Evolutionary conservation across 37 sponge, comb jelly and placozoan genomes (phyloP), one percentile per base, ranked within the genome.

Genomic region (Hormiphora californensis): DNA sequence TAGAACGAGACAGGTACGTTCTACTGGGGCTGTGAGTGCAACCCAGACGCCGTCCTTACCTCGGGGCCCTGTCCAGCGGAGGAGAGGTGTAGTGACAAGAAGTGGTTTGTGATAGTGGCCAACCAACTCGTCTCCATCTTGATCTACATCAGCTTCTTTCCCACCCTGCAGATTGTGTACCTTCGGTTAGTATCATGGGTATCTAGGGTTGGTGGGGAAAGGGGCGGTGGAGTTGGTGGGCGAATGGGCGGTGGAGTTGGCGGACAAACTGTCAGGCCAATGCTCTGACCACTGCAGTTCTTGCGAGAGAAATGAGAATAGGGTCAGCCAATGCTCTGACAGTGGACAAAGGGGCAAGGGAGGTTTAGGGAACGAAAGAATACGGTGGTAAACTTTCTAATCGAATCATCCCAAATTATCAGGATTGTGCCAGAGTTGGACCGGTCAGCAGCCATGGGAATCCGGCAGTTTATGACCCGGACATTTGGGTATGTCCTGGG

Each of bases 401-500:
- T n/a, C n/a, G n/a, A n/a, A n/a, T n/a, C n/a, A n/a, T n/a, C n/a
- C n/a, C n/a, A n/a, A n/a, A n/a, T n/a, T 57, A 7, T 3, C 67
- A 65, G 67, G 28, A 19, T 65, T 8, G 67, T 65, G 9, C 4
- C 33, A 4, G 67, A 65, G 37, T 36, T 65, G 1, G 67, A 65
- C 67, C 21, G 67, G 67, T 34, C 67, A 3, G 67, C 67, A 4
- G 37, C 67, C 21, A 35, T 36, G 37, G 67, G 67, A 17, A 5
- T 33, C 30, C 32, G 35, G 28, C 36, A 65, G 33, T 65, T 65
- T 38, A 36, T 65, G 4, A 65, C 67, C 21, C 67, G 67, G 9
- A 38, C 67, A 19, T 65, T 65, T 32, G 67, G 67, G 5, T 65
- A 36, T 32, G 37, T 65, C 8, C 37, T 65, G 37, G 67, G 67